Evolutionary conservation across 2,113 vertebrate species (phyloP), one percentile per base, ranked within the genome.

Genomic region (Chaetura pelagica): DNA sequence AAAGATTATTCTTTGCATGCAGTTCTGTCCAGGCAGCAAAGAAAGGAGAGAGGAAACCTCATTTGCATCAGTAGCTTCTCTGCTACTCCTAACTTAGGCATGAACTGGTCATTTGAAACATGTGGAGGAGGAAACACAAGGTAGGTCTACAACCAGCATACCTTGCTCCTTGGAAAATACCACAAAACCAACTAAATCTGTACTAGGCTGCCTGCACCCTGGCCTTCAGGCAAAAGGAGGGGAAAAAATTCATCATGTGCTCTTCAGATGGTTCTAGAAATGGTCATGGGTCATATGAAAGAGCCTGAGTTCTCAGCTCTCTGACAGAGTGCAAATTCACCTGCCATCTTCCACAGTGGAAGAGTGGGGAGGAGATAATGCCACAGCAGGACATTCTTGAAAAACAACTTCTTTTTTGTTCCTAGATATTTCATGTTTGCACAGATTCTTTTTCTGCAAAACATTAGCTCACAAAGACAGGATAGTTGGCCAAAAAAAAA

Each of bases 291-390:
- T 94, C 68, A 22, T 51, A 38, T 12, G 67, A 87, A 89, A 84
- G 74, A 89, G 77, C 63, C 59, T 48, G 75, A 88, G 52, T 91
- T 66, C 89, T 73, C 84, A 89, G 87, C 35, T 57, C 61, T 55
- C 67, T 86, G 85, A 67, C 59, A 91, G 81, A 76, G 84, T 87
- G 72, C 84, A 94, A 93, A 96, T 96, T 95, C 90, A 90, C 90
- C 68, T 84, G 75, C 92, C 92, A 72, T 62, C 85, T 90, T 91
- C 88, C 4, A 7, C 59, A 32, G 74, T 20, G 61, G 52, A 85
- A 69, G 27, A 69, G 71, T 57, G 59, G 77, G 54, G 27, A 76
- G 29, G 8, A 93, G 75, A 88, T 81, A 95, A 90, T 84, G 90
- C 76, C 93, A 90, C 90, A 94, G 90, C 85, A 89, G 84, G 84